Conservation (phyloP, 1,140 invertebrate species). For the Littorina saxatilis region DNA sequence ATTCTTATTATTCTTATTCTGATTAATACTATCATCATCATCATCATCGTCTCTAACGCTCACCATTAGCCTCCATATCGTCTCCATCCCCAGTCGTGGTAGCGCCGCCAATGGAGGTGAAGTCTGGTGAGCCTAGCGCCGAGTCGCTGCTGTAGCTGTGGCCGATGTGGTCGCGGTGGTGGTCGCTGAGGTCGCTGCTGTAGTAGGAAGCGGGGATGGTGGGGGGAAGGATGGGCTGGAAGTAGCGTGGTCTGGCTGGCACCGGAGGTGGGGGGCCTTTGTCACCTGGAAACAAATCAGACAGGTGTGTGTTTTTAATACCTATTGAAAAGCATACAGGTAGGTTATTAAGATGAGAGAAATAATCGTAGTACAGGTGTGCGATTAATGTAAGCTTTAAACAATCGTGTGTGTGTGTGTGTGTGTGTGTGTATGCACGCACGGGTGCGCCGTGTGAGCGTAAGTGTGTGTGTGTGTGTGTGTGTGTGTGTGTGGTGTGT, state of each 20-base stretch:
- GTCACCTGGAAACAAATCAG: not conserved
- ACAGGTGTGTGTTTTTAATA: not conserved
- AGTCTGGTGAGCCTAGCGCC: constrained; percentile 64
- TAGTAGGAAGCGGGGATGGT: constrained; percentile 32
- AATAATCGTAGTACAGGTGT: not conserved
- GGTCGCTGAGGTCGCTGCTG: constrained; percentile 52
- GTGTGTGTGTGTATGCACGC: not conserved
- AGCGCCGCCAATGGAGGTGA: constrained; percentile 44
- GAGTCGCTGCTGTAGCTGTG: constrained; percentile 64
- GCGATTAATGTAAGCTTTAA: not conserved
- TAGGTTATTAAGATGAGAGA: not conserved
- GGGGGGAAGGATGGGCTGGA: constrained; percentile 43
- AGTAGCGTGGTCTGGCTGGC: constrained; percentile 46
- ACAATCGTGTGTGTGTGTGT: not conserved
- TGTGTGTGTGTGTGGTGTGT: constrained; percentile 18
- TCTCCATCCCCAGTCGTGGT: constrained; percentile 49
- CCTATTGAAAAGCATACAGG: not conserved
- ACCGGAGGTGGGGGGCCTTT: constrained; percentile 40
- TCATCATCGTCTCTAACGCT: too few relatives aligned
- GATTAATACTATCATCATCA: too few relatives aligned
- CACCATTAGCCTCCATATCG: constrained; percentile 30
- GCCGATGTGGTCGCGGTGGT: constrained; percentile 41
- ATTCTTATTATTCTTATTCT: too few relatives aligned
- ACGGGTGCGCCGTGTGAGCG: too few relatives aligned
- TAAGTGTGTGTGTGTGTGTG: not conserved